phyloP scores from a whole-genome alignment of 2,113 vertebrate species.

The Ascaphus truei region DNA sequence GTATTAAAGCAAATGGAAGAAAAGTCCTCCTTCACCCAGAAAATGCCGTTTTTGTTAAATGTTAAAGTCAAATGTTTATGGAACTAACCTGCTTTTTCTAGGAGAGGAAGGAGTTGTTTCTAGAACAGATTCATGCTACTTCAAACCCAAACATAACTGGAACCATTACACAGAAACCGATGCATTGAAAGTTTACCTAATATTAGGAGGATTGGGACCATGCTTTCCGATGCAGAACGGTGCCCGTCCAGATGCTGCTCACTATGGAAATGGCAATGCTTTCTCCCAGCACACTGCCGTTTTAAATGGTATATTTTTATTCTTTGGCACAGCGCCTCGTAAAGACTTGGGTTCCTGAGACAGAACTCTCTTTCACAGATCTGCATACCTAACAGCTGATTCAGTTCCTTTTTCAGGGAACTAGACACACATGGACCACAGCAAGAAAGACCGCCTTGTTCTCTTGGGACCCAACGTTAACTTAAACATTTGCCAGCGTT shows the following conservation, averaged over 20 bases:
- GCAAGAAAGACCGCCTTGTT: slow-evolving; percentile 12
- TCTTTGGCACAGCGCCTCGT: slow-evolving; percentile 11
- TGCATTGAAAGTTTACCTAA: background rate
- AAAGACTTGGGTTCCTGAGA: background rate
- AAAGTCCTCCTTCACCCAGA: no score
- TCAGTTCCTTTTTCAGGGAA: background rate
- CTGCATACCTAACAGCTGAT: slow-evolving; percentile 11
- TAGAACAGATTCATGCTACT: no score
- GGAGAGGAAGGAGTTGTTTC: no score
- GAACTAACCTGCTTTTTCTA: no score
- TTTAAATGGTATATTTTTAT: slow-evolving; percentile 9
- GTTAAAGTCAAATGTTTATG: no score
- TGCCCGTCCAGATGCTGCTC: background rate
- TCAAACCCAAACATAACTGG: no score
- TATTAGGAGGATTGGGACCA: slow-evolving; percentile 5
- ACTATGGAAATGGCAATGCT: background rate
- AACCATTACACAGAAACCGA: background rate
- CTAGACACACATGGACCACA: background rate
- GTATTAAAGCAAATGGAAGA: no score
- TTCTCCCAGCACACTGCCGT: background rate
- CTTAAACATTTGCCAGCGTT: background rate
- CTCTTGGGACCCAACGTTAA: background rate
- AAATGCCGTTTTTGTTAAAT: no score
- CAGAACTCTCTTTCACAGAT: slow-evolving; percentile 17
- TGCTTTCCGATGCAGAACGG: background rate